Evolutionary conservation across 2,888 invertebrate genomes (phyloP).

Genomic region (Zaprionus lineosus): DNA sequence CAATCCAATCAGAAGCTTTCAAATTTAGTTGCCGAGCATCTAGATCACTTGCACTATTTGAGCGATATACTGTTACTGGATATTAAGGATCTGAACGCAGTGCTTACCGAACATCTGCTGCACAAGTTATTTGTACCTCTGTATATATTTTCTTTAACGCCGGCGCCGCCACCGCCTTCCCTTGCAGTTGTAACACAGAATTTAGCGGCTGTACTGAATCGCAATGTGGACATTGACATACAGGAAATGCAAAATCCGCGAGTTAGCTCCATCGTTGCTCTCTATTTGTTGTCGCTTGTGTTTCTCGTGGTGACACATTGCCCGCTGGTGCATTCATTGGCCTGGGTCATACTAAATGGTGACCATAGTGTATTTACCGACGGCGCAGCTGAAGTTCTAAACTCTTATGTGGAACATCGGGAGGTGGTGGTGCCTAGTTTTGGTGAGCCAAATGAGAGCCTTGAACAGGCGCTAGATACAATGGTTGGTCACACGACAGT

Average conservation of each 20-base stretch:
- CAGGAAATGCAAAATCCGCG: slow-evolving; percentile 87
- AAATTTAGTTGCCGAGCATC: slow-evolving; percentile 97
- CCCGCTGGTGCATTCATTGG: slow-evolving; percentile 94
- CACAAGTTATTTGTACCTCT: slow-evolving; percentile 96
- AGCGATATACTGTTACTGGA: slow-evolving; percentile 97
- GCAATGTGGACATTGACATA: slow-evolving; percentile 84
- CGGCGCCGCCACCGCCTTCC: slow-evolving; percentile 81
- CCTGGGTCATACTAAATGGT: slow-evolving; percentile 93
- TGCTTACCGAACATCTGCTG: slow-evolving; percentile 95
- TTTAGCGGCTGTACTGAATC: slow-evolving; percentile 86
- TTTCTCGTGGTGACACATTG: slow-evolving; percentile 96
- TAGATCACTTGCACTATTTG: slow-evolving; percentile 98
- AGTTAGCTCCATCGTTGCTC: slow-evolving; percentile 94
- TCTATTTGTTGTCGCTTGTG: slow-evolving; percentile 96
- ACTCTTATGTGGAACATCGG: slow-evolving; percentile 86
- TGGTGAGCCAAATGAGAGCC: slow-evolving; percentile 88
- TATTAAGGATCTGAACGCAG: slow-evolving; percentile 95
- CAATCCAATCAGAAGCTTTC: slow-evolving; percentile 94
- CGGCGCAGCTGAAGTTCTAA: slow-evolving; percentile 87
- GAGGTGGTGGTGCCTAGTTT: slow-evolving; percentile 86
- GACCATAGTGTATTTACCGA: slow-evolving; percentile 88
- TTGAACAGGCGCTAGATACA: slow-evolving; percentile 89
- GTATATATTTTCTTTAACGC: slow-evolving; percentile 95
- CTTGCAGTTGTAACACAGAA: slow-evolving; percentile 87
- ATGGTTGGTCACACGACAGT: slow-evolving; percentile 66